Evolutionary conservation across 2,797 vertebrate genomes (phyloP).

Genomic region (Peromyscus melanophrys): DNA sequence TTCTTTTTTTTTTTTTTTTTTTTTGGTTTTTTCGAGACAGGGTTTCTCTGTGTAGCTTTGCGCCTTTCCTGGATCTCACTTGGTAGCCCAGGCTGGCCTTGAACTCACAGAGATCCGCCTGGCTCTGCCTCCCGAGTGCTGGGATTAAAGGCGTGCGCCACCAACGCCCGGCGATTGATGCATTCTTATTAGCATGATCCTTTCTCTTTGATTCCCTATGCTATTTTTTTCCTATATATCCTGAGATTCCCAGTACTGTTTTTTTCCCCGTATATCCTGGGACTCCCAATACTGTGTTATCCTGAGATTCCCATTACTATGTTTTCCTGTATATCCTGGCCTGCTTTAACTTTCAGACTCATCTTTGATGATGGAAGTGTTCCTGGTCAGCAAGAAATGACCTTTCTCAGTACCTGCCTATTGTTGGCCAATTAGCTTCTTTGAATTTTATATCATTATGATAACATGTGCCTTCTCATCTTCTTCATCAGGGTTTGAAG

Average conservation of each 20-base stretch:
- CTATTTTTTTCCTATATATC: background rate
- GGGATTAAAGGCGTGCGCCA: too few species aligned
- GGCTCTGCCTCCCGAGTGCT: too few species aligned
- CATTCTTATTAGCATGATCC: too few species aligned
- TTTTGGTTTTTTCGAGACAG: too few species aligned
- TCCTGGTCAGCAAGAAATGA: background rate
- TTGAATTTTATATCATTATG: background rate
- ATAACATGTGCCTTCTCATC: fast-evolving
- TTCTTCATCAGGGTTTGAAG: background rate
- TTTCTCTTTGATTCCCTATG: background rate
- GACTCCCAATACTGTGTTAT: background rate
- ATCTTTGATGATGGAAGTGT: background rate
- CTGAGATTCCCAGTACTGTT: background rate
- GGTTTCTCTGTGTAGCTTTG: too few species aligned
- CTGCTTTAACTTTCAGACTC: background rate
- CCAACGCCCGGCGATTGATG: too few species aligned
- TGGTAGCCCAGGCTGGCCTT: too few species aligned
- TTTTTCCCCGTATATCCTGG: background rate
- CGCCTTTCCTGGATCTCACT: too few species aligned
- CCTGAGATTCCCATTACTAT: too few species aligned
- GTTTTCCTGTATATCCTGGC: background rate
- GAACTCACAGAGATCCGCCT: too few species aligned
- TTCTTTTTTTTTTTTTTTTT: too few species aligned
- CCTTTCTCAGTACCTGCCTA: background rate
- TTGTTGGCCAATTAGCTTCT: background rate